Percentiles rank a stretch among this genome's conserved stretches.
phyloP scores from a whole-genome alignment of 2,888 invertebrate genomes.

The Microplitis deprimator region DNA sequence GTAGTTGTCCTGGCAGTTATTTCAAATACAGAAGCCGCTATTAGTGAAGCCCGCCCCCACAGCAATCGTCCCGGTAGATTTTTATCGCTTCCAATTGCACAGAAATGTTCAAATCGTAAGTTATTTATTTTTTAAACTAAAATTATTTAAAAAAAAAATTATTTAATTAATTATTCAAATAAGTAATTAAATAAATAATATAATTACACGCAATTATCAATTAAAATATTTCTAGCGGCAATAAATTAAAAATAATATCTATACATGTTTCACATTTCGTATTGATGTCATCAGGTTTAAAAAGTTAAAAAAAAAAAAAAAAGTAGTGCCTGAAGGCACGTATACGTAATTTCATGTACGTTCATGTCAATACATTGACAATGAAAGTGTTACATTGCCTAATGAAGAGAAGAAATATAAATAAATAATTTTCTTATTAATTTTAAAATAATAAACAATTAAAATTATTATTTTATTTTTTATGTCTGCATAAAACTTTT shows the following conservation, averaged over 20 bases:
- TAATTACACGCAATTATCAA: background rate
- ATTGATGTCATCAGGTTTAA: constrained; percentile 24
- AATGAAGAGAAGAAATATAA: background rate
- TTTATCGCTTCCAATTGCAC: constrained; percentile 84
- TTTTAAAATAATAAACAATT: background rate
- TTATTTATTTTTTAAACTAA: constrained; percentile 58
- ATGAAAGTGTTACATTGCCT: background rate
- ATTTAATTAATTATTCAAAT: background rate
- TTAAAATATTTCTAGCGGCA: background rate
- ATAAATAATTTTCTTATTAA: background rate
- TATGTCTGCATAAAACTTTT: background rate
- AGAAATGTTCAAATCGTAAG: constrained; percentile 90
- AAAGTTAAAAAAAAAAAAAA: constrained; percentile 22
- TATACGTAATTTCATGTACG: background rate
- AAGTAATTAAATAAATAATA: background rate
- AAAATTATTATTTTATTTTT: background rate
- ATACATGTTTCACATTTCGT: constrained; percentile 15
- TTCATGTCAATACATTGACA: background rate
- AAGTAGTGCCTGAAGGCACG: background rate
- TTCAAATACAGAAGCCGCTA: constrained; percentile 72
- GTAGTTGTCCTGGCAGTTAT: constrained; percentile 75
- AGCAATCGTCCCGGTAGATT: constrained; percentile 86
- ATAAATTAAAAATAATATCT: background rate
- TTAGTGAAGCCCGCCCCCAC: constrained; percentile 77
- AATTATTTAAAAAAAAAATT: no score